Percentiles rank a stretch among this genome's conserved stretches.
Evolutionary conservation across 2,797 vertebrate species (phyloP).

Genomic region (Dipus sagitta): DNA sequence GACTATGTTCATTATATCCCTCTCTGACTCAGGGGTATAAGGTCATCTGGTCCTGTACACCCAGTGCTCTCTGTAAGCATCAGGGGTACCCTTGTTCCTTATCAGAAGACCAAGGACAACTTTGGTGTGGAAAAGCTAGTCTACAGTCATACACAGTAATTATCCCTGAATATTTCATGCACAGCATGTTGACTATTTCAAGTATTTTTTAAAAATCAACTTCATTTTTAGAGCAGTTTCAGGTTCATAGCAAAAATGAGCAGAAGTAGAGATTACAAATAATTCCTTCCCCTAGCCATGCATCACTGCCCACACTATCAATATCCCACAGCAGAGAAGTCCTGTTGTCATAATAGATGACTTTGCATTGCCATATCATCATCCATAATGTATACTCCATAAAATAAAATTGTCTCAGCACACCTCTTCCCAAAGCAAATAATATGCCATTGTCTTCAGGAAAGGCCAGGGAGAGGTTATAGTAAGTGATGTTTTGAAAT

Average conservation of each 20-base stretch:
- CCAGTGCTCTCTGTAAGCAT: rapidly evolving
- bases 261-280: background rate
- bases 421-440: background rate
- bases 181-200: background rate
- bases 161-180: background rate
- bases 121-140: background rate
- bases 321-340: background rate
- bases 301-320: background rate
- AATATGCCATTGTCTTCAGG: background rate
- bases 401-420: background rate
- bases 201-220: background rate
- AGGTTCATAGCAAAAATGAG: background rate
- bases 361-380: rapidly evolving
- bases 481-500: background rate
- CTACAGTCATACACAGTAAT: rapidly evolving
- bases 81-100: background rate
- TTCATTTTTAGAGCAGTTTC: background rate
- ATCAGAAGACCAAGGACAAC: background rate
- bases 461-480: background rate
- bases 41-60: background rate
- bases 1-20: background rate
- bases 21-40: background rate
- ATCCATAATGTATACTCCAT: background rate
- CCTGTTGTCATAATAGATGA: background rate
- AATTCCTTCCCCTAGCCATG: no score